phyloP scores from a whole-genome alignment of 2,113 vertebrate species.

The Cyprinus carpio region DNA sequence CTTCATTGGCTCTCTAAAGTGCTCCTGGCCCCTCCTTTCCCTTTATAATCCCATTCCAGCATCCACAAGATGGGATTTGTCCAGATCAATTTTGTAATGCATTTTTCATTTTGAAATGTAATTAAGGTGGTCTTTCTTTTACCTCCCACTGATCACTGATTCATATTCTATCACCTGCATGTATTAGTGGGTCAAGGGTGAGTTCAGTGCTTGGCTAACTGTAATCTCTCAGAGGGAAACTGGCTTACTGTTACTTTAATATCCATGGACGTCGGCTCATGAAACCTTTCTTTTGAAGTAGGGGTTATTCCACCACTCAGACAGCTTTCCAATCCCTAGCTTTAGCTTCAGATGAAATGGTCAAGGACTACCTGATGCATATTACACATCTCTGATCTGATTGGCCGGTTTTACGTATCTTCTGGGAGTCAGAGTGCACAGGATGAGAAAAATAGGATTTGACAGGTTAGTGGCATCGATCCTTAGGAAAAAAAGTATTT shows the following conservation, averaged over 20 bases:
- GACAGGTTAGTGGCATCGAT: too few species aligned
- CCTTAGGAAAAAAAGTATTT: too few species aligned
- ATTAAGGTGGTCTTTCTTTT: constrained; percentile 64
- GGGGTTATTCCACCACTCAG: background rate
- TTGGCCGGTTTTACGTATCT: background rate
- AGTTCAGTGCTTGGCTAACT: constrained; percentile 64
- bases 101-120: constrained; percentile 72
- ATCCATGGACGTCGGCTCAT: constrained; percentile 16
- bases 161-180: constrained; percentile 65
- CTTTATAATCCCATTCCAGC: constrained; percentile 62
- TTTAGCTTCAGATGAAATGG: background rate
- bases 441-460: background rate
- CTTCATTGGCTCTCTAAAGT: background rate
- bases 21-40: background rate
- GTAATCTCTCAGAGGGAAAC: constrained; percentile 59
- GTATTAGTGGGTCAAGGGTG: constrained; percentile 73
- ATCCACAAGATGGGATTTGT: constrained; percentile 70
- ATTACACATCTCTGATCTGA: background rate
- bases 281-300: constrained; percentile 27
- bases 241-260: constrained; percentile 60
- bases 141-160: constrained; percentile 61
- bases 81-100: constrained; percentile 69
- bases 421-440: background rate
- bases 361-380: background rate
- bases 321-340: background rate